Conservation (phyloP, 1,140 invertebrate genomes). For the Zaprionus gabonicus region DNA sequence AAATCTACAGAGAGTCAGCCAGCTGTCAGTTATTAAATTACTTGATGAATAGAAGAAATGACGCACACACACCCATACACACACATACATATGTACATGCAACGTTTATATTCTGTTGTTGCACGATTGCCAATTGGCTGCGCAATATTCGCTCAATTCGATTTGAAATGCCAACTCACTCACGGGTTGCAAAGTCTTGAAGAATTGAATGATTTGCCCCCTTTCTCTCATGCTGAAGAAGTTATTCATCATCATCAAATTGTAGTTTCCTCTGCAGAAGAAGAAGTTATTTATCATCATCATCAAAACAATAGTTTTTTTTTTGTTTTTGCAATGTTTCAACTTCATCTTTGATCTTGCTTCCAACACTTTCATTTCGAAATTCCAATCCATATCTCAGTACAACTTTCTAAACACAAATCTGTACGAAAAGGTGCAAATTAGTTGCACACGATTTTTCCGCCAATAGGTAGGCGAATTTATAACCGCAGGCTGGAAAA, state of each 20-base stretch:
- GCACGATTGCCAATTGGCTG: constrained; percentile 46
- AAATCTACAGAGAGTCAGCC: constrained; percentile 46
- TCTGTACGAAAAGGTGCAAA: constrained; percentile 68
- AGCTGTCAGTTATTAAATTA: constrained; percentile 64
- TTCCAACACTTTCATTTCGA: constrained; percentile 70
- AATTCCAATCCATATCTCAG: constrained; percentile 46
- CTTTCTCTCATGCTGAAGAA: constrained; percentile 13
- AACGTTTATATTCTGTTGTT: neutral
- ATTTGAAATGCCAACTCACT: constrained; percentile 32
- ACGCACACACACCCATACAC: neutral
- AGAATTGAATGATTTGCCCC: constrained; percentile 10
- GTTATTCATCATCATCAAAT: constrained; percentile 28
- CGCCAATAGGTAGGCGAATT: constrained; percentile 50
- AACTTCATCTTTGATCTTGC: constrained; percentile 1
- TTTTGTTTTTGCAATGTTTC: neutral
- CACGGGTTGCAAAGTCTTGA: neutral
- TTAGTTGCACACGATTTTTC: constrained; percentile 72
- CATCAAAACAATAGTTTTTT: neutral
- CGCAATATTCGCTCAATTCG: constrained; percentile 1
- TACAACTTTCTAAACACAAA: constrained; percentile 71
- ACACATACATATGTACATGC: neutral
- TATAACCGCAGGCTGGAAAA: constrained; percentile 48
- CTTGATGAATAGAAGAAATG: constrained; percentile 59
- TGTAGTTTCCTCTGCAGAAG: neutral
- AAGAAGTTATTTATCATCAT: constrained; percentile 36